Conservation (phyloP, 1,140 invertebrate genomes). For the Melanaphis sacchari region DNA sequence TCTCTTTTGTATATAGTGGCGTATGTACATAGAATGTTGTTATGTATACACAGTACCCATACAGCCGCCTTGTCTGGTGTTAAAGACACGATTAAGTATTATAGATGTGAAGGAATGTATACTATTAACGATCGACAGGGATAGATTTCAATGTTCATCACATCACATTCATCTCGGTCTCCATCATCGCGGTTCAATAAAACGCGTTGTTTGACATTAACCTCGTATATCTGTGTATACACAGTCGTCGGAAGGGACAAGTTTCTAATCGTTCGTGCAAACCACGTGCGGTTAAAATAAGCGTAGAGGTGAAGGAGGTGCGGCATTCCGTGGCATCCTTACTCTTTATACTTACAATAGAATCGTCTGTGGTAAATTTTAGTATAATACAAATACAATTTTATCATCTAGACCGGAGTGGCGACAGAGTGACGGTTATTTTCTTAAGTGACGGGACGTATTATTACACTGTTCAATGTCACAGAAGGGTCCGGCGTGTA, state of each 20-base stretch:
- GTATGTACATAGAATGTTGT: background rate
- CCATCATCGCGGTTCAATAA: background rate
- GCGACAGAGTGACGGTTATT: background rate
- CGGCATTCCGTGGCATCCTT: background rate
- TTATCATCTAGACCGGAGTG: background rate
- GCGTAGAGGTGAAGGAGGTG: background rate
- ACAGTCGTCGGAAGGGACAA: background rate
- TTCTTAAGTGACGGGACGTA: slow-evolving; percentile 41
- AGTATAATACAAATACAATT: slow-evolving; percentile 30
- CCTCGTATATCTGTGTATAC: background rate
- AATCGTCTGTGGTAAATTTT: slow-evolving; percentile 14
- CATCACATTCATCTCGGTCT: background rate
- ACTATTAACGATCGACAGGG: background rate
- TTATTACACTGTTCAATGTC: background rate
- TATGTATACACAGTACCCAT: background rate
- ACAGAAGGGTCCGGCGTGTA: slow-evolving; percentile 1
- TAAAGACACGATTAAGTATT: background rate
- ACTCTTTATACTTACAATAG: background rate
- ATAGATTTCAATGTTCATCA: background rate
- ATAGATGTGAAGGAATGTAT: background rate
- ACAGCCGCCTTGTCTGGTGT: background rate
- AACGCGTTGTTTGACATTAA: background rate
- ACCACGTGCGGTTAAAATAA: background rate
- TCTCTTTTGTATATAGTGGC: background rate
- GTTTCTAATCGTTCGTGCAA: background rate